These are phyloP conservation scores for Enteromius treurensis DNA, from an alignment of 2,797 vertebrate species.

Conservation along the genomic window DNA sequence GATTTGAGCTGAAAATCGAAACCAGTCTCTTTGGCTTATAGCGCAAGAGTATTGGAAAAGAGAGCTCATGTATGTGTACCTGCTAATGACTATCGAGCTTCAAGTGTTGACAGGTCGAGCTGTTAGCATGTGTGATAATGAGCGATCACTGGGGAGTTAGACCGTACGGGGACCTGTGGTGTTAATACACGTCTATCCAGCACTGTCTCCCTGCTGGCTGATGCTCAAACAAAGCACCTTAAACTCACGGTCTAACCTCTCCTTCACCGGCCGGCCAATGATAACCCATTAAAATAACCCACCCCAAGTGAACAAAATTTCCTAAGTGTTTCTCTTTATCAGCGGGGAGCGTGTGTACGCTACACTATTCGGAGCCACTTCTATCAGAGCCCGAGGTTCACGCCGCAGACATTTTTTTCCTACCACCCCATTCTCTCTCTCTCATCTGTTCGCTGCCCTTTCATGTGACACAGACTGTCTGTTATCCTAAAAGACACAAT, in stretches of 20 bases:
- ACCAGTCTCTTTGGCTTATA: neutral
- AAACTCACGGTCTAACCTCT: slow-evolving; percentile 54
- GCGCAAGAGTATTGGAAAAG: slow-evolving; percentile 9
- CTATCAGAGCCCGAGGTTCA: slow-evolving; percentile 39
- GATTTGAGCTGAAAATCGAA: neutral
- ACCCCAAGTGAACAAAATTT: slow-evolving; percentile 42
- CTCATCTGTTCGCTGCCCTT: slow-evolving; percentile 58
- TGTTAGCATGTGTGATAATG: slow-evolving; percentile 55
- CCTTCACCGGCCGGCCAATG: slow-evolving; percentile 49
- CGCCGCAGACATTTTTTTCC: slow-evolving; percentile 24
- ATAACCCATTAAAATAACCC: slow-evolving; percentile 59
- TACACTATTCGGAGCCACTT: neutral
- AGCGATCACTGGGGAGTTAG: slow-evolving; percentile 57
- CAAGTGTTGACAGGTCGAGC: slow-evolving; percentile 59
- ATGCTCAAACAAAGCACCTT: slow-evolving; percentile 64
- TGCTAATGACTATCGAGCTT: slow-evolving; percentile 57
- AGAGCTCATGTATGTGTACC: slow-evolving; percentile 20
- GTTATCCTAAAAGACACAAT: slow-evolving; percentile 67
- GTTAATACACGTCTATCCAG: slow-evolving; percentile 61
- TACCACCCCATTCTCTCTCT: slow-evolving; percentile 32
- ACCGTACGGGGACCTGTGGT: slow-evolving; percentile 46
- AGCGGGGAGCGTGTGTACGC: slow-evolving; percentile 38
- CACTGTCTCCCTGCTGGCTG: slow-evolving; percentile 57
- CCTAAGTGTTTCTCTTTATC: slow-evolving; percentile 51
- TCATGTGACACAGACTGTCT: slow-evolving; percentile 64